Evolutionary conservation across 2,888 invertebrate genomes (phyloP).

Genomic region (Rapana venosa): DNA sequence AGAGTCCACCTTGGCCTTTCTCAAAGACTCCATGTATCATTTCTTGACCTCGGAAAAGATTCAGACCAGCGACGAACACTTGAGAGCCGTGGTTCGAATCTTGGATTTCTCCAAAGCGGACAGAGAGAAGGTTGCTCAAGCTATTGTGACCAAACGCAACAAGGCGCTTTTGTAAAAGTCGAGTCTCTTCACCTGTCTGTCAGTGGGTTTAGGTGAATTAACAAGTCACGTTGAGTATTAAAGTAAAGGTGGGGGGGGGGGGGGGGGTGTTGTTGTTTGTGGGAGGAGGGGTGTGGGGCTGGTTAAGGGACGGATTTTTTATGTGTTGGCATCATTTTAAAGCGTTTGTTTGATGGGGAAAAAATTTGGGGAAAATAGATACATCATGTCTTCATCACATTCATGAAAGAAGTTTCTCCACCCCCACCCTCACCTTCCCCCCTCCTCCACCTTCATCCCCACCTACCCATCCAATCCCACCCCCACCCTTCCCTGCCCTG

Average conservation of each 20-base stretch:
- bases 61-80: conserved; percentile 62
- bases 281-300: neutral
- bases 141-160: conserved; percentile 50
- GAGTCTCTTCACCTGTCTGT: too few relatives aligned
- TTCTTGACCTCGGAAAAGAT: conserved; percentile 64
- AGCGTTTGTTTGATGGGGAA: too few relatives aligned
- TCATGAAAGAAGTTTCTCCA: too few relatives aligned
- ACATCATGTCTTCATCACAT: too few relatives aligned
- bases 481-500: too few relatives aligned
- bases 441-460: too few relatives aligned
- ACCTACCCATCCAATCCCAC: too few relatives aligned
- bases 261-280: neutral
- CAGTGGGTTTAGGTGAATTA: neutral
- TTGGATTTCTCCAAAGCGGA: conserved; percentile 69
- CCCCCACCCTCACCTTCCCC: too few relatives aligned
- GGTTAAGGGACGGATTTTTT: too few relatives aligned
- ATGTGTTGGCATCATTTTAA: too few relatives aligned
- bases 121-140: conserved; percentile 63
- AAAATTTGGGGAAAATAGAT: too few relatives aligned
- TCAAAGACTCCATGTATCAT: conserved; percentile 73
- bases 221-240: neutral
- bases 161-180: conserved; percentile 6
- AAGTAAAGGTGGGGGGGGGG: neutral
- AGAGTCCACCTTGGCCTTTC: conserved; percentile 70
- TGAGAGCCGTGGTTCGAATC: conserved; percentile 73